Conservation (phyloP, 2,113 vertebrate species). For the Microtus oregoni region DNA sequence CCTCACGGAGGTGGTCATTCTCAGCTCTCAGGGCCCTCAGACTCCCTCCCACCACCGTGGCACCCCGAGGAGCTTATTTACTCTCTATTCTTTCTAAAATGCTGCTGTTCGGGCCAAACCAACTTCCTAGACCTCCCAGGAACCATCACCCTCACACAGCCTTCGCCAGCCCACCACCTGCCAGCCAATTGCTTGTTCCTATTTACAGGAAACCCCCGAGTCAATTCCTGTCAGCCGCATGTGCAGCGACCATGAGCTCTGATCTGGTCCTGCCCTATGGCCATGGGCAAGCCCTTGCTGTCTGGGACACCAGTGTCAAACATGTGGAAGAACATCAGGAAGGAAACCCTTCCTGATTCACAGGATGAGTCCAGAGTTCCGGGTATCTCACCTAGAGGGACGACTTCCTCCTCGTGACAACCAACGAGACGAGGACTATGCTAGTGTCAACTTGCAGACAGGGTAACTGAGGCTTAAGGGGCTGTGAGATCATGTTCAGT, state of each 20-base stretch:
- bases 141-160: background rate
- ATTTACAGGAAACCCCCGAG: background rate
- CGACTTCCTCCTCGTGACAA: background rate
- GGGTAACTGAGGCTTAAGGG: background rate
- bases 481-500: background rate
- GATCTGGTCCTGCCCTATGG: background rate
- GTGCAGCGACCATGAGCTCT: background rate
- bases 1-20: background rate
- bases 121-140: background rate
- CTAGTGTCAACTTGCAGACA: background rate
- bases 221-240: background rate
- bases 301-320: background rate
- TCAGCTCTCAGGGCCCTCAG: background rate
- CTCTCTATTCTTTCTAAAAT: background rate
- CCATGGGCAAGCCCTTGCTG: no score
- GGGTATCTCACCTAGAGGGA: background rate
- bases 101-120: background rate
- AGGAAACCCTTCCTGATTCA: background rate
- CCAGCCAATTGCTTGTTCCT: background rate
- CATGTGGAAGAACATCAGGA: background rate
- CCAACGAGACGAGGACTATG: no score
- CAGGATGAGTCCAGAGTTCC: background rate
- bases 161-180: background rate
- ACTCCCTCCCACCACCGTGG: background rate
- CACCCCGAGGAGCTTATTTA: fast-evolving